Percentiles rank a stretch among this genome's conserved stretches.
phyloP scores from a whole-genome alignment of 2,113 vertebrate species.

The Argyrosomus japonicus region DNA sequence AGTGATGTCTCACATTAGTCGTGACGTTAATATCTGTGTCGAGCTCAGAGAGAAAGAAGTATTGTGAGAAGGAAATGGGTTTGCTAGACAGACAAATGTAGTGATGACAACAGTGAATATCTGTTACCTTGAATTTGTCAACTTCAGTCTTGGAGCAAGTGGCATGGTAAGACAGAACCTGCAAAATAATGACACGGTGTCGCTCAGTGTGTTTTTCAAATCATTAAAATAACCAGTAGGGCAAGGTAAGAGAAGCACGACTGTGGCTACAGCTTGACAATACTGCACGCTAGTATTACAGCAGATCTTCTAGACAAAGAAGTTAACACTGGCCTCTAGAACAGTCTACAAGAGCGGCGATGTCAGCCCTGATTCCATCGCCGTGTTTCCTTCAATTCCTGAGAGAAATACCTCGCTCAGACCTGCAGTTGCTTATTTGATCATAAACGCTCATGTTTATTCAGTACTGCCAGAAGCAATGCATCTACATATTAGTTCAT shows the following conservation, averaged over 20 bases:
- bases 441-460: slow-evolving; percentile 82
- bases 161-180: slow-evolving; percentile 98
- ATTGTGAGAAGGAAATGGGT: slow-evolving; percentile 3
- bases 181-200: slow-evolving; percentile 71
- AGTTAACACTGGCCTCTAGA: slow-evolving; percentile 34
- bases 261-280: slow-evolving; percentile 13
- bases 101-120: slow-evolving; percentile 17
- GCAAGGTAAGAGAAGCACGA: neutral
- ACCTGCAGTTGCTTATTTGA: slow-evolving; percentile 77
- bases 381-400: slow-evolving; percentile 63
- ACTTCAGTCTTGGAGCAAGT: slow-evolving; percentile 99
- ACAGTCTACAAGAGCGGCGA: slow-evolving; percentile 43
- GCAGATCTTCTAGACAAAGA: slow-evolving; percentile 44
- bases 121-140: slow-evolving; percentile 98
- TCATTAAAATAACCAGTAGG: slow-evolving; percentile 19
- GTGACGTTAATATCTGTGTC: slow-evolving; percentile 35
- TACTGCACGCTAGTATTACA: slow-evolving; percentile 2
- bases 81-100: slow-evolving; percentile 7
- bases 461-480: slow-evolving; percentile 72
- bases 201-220: slow-evolving; percentile 27
- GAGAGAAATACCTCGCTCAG: slow-evolving; percentile 73
- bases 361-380: slow-evolving; percentile 67
- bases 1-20: neutral
- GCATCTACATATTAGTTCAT: slow-evolving; percentile 65
- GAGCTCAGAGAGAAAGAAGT: slow-evolving; percentile 7